These are phyloP conservation scores for Chinchilla lanigera DNA, from an alignment of 2,113 vertebrate genomes.

Conservation along the genomic window DNA sequence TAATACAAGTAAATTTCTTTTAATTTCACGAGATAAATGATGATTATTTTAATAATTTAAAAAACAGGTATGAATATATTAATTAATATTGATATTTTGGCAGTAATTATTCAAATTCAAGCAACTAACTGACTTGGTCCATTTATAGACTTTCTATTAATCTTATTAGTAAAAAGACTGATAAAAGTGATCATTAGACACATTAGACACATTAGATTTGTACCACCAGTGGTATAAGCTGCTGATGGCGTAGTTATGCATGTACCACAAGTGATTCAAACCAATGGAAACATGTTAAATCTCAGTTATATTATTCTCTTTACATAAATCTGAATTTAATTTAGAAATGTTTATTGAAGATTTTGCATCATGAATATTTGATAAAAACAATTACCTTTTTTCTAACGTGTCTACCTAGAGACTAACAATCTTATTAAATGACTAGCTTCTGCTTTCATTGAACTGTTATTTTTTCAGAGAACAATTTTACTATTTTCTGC, in stretches of 20 bases:
- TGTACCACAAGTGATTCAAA: not conserved
- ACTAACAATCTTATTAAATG: not conserved
- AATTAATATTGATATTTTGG: not conserved
- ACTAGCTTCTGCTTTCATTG: not conserved
- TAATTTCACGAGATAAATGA: not conserved
- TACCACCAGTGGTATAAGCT: not conserved
- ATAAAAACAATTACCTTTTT: not conserved
- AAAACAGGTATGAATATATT: not conserved
- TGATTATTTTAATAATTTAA: not conserved
- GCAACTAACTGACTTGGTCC: not conserved
- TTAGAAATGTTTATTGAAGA: not conserved
- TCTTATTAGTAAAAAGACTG: not conserved
- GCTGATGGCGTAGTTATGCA: not conserved
- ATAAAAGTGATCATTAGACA: not conserved
- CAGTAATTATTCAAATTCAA: not conserved
- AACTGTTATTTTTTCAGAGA: not conserved
- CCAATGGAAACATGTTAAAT: not conserved
- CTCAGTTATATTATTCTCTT: not conserved
- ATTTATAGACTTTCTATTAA: not conserved
- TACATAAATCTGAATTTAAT: not conserved
- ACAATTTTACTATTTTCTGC: not conserved
- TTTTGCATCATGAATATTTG: not conserved
- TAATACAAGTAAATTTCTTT: not conserved
- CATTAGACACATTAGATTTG: too few relatives aligned
- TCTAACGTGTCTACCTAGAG: not conserved